Conservation (phyloP, 2,797 vertebrate species). For the Ctenopoma kingsleyae region DNA sequence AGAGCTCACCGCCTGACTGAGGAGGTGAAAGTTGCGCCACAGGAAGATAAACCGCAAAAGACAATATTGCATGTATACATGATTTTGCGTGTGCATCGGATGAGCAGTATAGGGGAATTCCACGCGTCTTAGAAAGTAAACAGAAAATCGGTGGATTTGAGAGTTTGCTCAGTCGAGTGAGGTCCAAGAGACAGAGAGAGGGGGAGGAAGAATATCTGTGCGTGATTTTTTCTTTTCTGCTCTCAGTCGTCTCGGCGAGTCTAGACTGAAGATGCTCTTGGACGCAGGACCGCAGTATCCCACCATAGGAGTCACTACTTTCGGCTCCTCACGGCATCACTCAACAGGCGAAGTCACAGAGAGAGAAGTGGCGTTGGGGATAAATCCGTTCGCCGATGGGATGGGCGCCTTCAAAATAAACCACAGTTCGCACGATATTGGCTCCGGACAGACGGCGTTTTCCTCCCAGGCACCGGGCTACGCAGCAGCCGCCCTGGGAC, state of each 20-base stretch:
- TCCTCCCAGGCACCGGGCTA: conserved; percentile 97
- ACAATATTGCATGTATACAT: conserved; percentile 96
- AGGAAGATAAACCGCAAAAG: conserved; percentile 99
- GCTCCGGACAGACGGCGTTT: conserved; percentile 96
- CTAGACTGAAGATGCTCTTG: conserved; percentile 97
- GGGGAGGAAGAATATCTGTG: conserved; percentile 82
- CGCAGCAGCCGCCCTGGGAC: conserved; percentile 93
- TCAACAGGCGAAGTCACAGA: conserved; percentile 97
- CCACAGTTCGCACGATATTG: conserved; percentile 95
- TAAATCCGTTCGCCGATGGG: conserved; percentile 98
- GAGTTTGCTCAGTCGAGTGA: conserved; percentile 80
- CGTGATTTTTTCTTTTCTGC: conserved; percentile 83
- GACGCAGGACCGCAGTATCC: conserved; percentile 99
- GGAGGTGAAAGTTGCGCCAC: conserved; percentile 99
- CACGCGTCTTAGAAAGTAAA: conserved; percentile 83
- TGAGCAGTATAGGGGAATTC: conserved; percentile 82
- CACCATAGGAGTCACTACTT: conserved; percentile 98
- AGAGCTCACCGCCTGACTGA: conserved; percentile 99
- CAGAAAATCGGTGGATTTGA: conserved; percentile 78
- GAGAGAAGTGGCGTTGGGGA: conserved; percentile 97
- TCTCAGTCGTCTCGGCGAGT: conserved; percentile 88
- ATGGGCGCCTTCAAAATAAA: conserved; percentile 99
- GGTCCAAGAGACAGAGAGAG: conserved; percentile 73
- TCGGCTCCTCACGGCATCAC: conserved; percentile 98
- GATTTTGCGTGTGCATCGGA: conserved; percentile 89